These are phyloP conservation scores for Sesia apiformis DNA, from an alignment of 2,888 invertebrate genomes.

Conservation along the genomic window DNA sequence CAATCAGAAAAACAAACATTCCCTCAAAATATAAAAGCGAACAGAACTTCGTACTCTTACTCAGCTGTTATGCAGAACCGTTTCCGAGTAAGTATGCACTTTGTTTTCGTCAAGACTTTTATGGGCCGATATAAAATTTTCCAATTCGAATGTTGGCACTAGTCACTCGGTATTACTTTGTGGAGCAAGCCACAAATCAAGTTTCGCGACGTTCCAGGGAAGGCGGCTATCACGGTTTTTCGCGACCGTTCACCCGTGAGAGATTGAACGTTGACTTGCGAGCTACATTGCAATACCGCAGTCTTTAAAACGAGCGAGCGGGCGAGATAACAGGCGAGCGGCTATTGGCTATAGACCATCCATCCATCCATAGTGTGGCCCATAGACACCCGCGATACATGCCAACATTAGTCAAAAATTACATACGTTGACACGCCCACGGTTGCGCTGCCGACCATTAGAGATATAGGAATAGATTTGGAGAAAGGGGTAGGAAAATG, in stretches of 20 bases:
- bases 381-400: too few relatives aligned
- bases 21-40: background rate
- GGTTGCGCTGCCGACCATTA: too few relatives aligned
- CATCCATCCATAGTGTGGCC: too few relatives aligned
- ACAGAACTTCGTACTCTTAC: background rate
- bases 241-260: slow-evolving; percentile 31
- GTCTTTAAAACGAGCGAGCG: too few relatives aligned
- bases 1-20: background rate
- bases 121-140: slow-evolving; percentile 27
- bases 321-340: too few relatives aligned
- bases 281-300: background rate
- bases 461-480: too few relatives aligned
- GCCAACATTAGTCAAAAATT: too few relatives aligned
- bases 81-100: slow-evolving; percentile 6
- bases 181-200: slow-evolving; percentile 47
- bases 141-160: slow-evolving; percentile 42
- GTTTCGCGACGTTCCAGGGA: slow-evolving; percentile 14
- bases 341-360: too few relatives aligned
- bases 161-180: slow-evolving; percentile 32
- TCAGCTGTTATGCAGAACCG: background rate
- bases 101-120: slow-evolving; percentile 11
- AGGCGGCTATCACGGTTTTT: slow-evolving; percentile 15
- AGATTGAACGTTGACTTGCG: slow-evolving; percentile 4
- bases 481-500: too few relatives aligned
- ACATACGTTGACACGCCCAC: too few relatives aligned